Evolutionary conservation across 2,797 vertebrate genomes (phyloP), one percentile per base, ranked within the genome.

Genomic region (Ataeniobius toweri): DNA sequence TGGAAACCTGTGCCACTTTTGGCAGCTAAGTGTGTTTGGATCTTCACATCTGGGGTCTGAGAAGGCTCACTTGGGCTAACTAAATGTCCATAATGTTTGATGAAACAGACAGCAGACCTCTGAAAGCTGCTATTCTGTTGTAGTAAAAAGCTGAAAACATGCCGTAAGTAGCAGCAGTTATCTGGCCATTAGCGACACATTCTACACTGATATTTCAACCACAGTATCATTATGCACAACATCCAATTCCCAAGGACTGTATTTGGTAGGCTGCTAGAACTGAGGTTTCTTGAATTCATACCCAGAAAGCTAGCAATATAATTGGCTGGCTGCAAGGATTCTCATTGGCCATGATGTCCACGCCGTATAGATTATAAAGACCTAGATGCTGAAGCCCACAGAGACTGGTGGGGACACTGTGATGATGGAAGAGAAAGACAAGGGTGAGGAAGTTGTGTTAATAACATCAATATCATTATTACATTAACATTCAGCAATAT

Each of bases 1-100:
- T 69, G 18, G 48, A 83, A 82, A 53, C 83, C 84, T 80, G 83
- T 24, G 71, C 73, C 46, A 72, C 59, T 78, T 55, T 65, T 82
- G 14, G 1, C 80, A 85, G 79, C 73, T 73, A 13, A 81, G 80
- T 31, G 56, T 0, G 2, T 48, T 76, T 18, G 6, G 55, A 77
- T 81, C 73, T 69, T 76, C 73, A 67, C 73, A 72, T 77, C 76
- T 75, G 65, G 58, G 72, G 31, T 72, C 28, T 46, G 70, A 75
- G 7, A 59, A 70, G 31, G 56, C 77, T 81, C 41, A 22, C 26
- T 73, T 48, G 51, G 28, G 39, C n/a, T 22, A 20, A 79, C 9
- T 22, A 20, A 28, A 68, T 36, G 58, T 73, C 13, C 41, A 1
- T 31, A 14, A 31, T 41, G 2, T 68, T 87, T 55, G 48, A 13